Evolutionary conservation across 2,797 vertebrate genomes (phyloP).

Genomic region (Chaetophractus vellerosus): DNA sequence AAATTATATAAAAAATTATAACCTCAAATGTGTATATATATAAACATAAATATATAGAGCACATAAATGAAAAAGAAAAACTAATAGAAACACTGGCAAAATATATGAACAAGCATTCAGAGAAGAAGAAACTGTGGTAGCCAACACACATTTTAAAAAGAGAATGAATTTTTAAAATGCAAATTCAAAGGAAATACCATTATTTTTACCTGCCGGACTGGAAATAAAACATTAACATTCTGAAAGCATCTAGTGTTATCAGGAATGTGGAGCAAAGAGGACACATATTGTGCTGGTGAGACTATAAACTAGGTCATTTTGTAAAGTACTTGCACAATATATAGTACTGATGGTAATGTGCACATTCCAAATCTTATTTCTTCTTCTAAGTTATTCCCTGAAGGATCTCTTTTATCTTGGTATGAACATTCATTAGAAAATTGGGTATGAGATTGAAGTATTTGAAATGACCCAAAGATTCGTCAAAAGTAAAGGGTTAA

Average conservation of each 20-base stretch:
- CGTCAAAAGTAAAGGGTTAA: not conserved
- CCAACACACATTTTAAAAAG: not conserved
- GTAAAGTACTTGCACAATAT: not conserved
- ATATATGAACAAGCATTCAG: not conserved
- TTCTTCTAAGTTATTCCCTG: not conserved
- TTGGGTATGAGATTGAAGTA: not conserved
- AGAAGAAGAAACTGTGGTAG: not conserved
- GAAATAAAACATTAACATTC: not conserved
- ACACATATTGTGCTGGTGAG: not conserved
- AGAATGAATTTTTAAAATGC: not conserved
- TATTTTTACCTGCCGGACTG: not conserved
- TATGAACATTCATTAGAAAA: not conserved
- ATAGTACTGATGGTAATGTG: not conserved
- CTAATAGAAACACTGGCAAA: not conserved
- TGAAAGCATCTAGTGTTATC: not conserved
- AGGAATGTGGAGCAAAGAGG: not conserved
- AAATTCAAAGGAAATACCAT: not conserved
- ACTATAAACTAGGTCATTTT: not conserved
- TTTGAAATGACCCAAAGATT: not conserved
- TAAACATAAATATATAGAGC: too few relatives aligned
- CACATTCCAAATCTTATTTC: not conserved
- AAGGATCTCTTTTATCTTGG: not conserved
- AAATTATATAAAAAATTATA: slow-evolving; percentile 37
- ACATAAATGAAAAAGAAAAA: not conserved
- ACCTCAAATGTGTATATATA: not conserved